Percentiles rank a stretch among this genome's conserved stretches.
Conservation (phyloP, 2,113 vertebrate genomes). For the Neogale vison region DNA sequence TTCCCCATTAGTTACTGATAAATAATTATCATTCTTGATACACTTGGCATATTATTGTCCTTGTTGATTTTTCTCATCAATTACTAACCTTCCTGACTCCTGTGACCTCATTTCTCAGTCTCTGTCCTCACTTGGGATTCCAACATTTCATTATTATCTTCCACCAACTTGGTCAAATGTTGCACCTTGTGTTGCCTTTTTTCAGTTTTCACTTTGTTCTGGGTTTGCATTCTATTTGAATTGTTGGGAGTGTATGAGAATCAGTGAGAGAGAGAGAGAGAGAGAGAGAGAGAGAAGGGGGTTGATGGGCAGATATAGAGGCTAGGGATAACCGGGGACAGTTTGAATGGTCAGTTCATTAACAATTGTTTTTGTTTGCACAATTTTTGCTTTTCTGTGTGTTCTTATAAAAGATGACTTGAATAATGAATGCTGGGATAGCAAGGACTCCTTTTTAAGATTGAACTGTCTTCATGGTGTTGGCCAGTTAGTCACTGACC, state of each 20-base stretch:
- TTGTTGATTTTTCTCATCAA: conserved; percentile 13
- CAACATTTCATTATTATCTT: not conserved
- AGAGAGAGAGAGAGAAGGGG: not conserved
- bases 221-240: not conserved
- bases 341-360: not conserved
- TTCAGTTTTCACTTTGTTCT: not conserved
- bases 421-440: not conserved
- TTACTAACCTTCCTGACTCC: not conserved
- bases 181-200: not conserved
- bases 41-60: conserved; percentile 16
- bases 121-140: not conserved
- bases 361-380: not conserved
- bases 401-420: not conserved
- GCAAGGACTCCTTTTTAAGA: not conserved
- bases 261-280: not conserved
- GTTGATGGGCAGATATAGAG: not conserved
- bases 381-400: not conserved
- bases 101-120: not conserved
- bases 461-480: not conserved
- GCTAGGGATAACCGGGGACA: not conserved
- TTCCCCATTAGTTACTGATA: not conserved
- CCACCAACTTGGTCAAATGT: not conserved
- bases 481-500: not conserved
- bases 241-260: not conserved
- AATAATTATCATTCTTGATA: not conserved